Percentiles rank a stretch among this genome's conserved stretches.
phyloP scores from a whole-genome alignment of 2,888 invertebrate species.

The Iphiclides podalirius region DNA sequence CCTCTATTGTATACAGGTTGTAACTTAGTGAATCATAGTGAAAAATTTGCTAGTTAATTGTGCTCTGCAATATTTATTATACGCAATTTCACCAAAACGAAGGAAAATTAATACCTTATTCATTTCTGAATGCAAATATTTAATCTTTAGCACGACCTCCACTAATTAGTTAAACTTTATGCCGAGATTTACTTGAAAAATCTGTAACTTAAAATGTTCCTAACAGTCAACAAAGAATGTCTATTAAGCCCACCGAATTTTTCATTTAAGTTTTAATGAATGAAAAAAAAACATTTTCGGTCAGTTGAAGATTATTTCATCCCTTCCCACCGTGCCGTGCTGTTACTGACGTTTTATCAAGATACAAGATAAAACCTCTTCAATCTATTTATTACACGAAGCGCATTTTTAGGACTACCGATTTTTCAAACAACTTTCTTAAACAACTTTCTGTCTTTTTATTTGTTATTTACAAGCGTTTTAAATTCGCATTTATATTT shows the following conservation, averaged over 20 bases:
- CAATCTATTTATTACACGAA: neutral
- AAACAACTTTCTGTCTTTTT: neutral
- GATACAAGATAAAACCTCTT: constrained; percentile 20
- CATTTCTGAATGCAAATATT: neutral
- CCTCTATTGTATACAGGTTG: too few species aligned
- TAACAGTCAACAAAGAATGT: constrained; percentile 34
- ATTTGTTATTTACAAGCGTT: neutral
- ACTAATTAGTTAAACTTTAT: neutral
- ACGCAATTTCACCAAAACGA: too few species aligned
- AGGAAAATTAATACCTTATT: neutral
- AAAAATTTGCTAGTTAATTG: too few species aligned
- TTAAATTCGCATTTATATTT: too few species aligned
- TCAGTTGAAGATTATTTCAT: constrained; percentile 27
- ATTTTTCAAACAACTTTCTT: constrained; percentile 16
- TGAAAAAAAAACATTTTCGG: constrained; percentile 26
- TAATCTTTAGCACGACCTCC: neutral
- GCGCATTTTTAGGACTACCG: neutral
- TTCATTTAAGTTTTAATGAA: constrained; percentile 47
- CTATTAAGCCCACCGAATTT: constrained; percentile 36
- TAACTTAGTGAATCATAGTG: too few species aligned
- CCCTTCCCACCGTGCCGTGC: constrained; percentile 26
- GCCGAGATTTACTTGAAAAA: neutral
- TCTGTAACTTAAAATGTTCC: constrained; percentile 35
- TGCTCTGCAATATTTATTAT: too few species aligned
- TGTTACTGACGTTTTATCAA: constrained; percentile 35